phyloP scores from a whole-genome alignment of 2,797 vertebrate genomes.

The Paedocypris micromegethes region DNA sequence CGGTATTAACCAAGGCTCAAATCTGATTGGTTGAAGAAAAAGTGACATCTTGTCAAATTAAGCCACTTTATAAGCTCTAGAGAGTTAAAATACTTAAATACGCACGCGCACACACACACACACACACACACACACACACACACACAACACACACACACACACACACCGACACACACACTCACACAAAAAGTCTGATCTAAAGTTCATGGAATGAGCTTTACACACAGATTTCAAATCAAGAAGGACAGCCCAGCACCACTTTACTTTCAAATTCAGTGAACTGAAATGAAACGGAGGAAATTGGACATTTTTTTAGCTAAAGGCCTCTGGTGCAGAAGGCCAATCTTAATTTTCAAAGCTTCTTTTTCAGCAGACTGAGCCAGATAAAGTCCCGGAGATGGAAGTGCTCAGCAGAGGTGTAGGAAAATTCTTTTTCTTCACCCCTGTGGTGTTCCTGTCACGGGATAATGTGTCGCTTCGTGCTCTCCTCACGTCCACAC shows the following conservation, averaged over 20 bases:
- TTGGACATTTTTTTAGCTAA: conserved; percentile 19
- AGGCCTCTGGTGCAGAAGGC: conserved; percentile 24
- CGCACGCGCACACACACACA: too few relatives aligned
- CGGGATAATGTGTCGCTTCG: conserved; percentile 30
- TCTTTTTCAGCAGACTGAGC: conserved; percentile 44
- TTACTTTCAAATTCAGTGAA: conserved; percentile 37
- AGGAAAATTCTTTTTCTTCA: conserved; percentile 8
- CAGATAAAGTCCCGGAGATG: conserved; percentile 31
- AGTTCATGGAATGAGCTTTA: too few relatives aligned
- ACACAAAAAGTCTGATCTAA: too few relatives aligned
- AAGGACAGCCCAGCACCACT: conserved; percentile 19
- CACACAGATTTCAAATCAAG: neutral
- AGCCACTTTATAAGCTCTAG: too few relatives aligned
- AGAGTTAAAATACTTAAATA: too few relatives aligned
- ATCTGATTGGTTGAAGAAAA: too few relatives aligned
- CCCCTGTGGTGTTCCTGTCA: conserved; percentile 37
- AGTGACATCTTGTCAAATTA: too few relatives aligned
- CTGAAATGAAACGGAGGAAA: conserved; percentile 44
- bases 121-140: too few relatives aligned
- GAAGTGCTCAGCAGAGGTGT: conserved; percentile 36
- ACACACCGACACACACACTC: too few relatives aligned
- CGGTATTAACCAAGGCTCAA: too few relatives aligned
- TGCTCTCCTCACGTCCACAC: conserved; percentile 23
- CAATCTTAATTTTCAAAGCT: conserved; percentile 27
- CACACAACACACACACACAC: too few relatives aligned